Conservation (phyloP, 2,888 invertebrate species). For the Drosophila histrio region DNA sequence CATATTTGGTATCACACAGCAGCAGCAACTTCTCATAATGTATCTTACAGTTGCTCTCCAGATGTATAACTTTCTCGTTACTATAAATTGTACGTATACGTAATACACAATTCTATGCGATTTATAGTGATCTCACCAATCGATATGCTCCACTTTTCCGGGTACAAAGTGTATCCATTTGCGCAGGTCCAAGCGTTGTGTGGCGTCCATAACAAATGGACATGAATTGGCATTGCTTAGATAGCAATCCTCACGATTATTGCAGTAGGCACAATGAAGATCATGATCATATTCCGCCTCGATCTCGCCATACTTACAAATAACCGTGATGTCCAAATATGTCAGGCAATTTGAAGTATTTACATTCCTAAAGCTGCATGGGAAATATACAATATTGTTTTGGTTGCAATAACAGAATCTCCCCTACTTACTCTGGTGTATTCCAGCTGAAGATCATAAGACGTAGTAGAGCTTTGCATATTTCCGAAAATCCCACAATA, state of each 20-base stretch:
- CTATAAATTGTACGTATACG: slow-evolving; percentile 37
- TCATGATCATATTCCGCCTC: slow-evolving; percentile 70
- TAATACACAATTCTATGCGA: neutral
- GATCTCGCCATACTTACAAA: slow-evolving; percentile 60
- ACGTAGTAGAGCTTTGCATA: slow-evolving; percentile 72
- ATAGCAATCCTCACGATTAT: slow-evolving; percentile 49
- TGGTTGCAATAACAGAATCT: too few relatives aligned
- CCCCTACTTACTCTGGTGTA: slow-evolving; percentile 53
- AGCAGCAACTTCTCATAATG: slow-evolving; percentile 71
- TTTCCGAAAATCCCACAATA: slow-evolving; percentile 72
- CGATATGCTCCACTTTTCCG: slow-evolving; percentile 54
- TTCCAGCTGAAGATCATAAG: slow-evolving; percentile 74
- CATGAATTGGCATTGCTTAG: slow-evolving; percentile 47
- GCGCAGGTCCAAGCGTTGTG: slow-evolving; percentile 70
- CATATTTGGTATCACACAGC: slow-evolving; percentile 53
- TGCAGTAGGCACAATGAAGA: slow-evolving; percentile 56
- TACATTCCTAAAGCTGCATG: slow-evolving; percentile 26
- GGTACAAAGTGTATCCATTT: slow-evolving; percentile 70
- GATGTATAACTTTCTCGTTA: slow-evolving; percentile 32
- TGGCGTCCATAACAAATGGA: slow-evolving; percentile 64
- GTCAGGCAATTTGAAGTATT: slow-evolving; percentile 63
- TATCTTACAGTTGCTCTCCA: slow-evolving; percentile 65
- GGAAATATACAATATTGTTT: too few relatives aligned
- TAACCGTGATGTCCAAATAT: slow-evolving; percentile 63
- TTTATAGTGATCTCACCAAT: slow-evolving; percentile 50